These are phyloP conservation scores for Drosophila nikananu DNA, from an alignment of 1,140 invertebrate species.

Conservation along the genomic window DNA sequence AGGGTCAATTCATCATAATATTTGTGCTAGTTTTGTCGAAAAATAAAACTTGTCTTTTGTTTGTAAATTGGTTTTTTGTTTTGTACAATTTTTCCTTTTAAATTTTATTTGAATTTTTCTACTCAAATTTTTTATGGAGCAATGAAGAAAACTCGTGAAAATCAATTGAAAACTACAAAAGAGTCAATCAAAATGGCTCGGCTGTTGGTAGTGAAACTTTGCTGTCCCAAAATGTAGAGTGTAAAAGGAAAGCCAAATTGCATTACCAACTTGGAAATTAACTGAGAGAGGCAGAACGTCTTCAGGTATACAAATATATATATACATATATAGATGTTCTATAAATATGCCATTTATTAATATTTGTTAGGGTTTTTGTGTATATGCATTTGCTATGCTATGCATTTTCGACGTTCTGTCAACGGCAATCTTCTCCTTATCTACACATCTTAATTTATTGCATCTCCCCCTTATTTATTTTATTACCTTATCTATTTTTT, in stretches of 20 bases:
- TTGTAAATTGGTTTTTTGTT: not conserved
- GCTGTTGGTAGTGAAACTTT: not conserved
- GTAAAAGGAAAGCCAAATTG: conserved; percentile 11
- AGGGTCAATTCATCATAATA: not conserved
- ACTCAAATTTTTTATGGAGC: not conserved
- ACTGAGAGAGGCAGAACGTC: too few species aligned
- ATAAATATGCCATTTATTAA: conserved; percentile 25
- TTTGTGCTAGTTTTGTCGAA: not conserved
- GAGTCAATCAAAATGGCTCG: conserved; percentile 5
- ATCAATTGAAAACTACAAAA: conserved; percentile 5
- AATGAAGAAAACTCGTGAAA: not conserved
- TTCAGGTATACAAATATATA: not conserved
- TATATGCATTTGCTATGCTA: too few species aligned
- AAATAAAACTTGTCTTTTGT: too few species aligned
- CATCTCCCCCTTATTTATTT: conserved; percentile 13
- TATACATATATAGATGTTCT: not conserved
- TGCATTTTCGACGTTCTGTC: not conserved
- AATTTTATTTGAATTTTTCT: not conserved
- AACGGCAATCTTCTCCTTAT: conserved; percentile 9
- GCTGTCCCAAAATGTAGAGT: not conserved
- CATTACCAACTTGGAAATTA: conserved; percentile 18
- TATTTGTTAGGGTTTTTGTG: conserved; percentile 14
- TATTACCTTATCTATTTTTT: conserved; percentile 46
- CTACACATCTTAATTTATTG: conserved; percentile 53
- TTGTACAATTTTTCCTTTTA: not conserved